A percentile compares a stretch with the other conserved stretches of the same genome.
These are phyloP conservation scores for Streblospio benedicti DNA, from an alignment of 1,140 invertebrate species.

Conservation along the genomic window DNA sequence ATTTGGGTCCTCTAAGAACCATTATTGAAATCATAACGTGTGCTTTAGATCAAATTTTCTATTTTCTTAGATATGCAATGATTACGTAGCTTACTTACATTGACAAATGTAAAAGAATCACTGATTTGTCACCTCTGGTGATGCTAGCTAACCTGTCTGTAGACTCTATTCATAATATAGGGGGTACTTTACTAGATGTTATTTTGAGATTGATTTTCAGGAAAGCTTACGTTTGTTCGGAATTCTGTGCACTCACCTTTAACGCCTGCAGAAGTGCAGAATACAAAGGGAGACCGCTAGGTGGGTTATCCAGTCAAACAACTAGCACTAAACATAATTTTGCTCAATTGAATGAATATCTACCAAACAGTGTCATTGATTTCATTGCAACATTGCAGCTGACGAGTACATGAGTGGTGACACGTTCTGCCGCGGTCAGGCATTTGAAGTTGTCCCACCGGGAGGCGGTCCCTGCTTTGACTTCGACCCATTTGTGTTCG, in stretches of 20 bases:
- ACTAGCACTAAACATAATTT: background rate
- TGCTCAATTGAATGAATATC: slow-evolving; percentile 4
- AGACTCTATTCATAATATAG: background rate
- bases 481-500: slow-evolving; percentile 44
- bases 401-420: slow-evolving; percentile 34
- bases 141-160: background rate
- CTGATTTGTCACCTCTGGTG: background rate
- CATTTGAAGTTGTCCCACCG: slow-evolving; percentile 40
- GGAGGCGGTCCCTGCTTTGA: slow-evolving; percentile 41
- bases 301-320: slow-evolving; percentile 23
- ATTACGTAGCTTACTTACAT: background rate
- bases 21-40: background rate
- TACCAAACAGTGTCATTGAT: background rate
- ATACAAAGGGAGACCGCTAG: slow-evolving; percentile 36
- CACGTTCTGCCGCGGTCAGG: slow-evolving; percentile 43
- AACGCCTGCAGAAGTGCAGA: slow-evolving; percentile 37
- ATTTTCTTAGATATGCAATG: background rate
- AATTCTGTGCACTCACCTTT: slow-evolving; percentile 40
- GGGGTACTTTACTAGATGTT: background rate
- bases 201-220: slow-evolving; percentile 24
- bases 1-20: background rate
- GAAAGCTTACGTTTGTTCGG: slow-evolving; percentile 38
- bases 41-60: background rate
- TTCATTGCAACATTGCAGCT: slow-evolving; percentile 24
- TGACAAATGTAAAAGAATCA: background rate